Percentiles rank a stretch among this genome's conserved stretches.
Conservation (phyloP, 2,888 invertebrate species). For the Drosophila meridiana region DNA sequence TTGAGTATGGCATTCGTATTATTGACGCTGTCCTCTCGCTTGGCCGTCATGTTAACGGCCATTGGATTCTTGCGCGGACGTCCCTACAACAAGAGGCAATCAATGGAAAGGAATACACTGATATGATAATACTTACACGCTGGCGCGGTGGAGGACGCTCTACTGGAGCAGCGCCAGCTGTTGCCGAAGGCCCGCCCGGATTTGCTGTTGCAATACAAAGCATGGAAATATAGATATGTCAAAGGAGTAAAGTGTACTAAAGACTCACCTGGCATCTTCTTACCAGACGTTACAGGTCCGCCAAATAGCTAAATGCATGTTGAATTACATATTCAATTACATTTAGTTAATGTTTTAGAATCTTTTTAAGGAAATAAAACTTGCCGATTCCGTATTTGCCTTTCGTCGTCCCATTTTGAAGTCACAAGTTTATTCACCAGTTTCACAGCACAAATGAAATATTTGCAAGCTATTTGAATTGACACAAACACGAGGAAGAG, state of each 20-base stretch:
- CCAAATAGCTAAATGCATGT: too few relatives aligned
- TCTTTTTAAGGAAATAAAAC: too few relatives aligned
- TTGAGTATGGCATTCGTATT: background rate
- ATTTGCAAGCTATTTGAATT: too few relatives aligned
- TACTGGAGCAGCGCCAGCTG: background rate
- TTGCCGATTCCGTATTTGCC: background rate
- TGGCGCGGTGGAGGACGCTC: background rate
- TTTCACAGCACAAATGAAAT: too few relatives aligned
- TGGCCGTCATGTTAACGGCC: rapidly evolving
- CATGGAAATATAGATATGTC: background rate
- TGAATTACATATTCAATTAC: too few relatives aligned
- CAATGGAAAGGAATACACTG: too few relatives aligned
- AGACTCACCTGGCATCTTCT: too few relatives aligned
- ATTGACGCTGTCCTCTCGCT: background rate
- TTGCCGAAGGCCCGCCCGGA: too few relatives aligned
- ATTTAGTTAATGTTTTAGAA: too few relatives aligned
- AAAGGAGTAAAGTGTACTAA: too few relatives aligned
- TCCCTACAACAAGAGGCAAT: background rate
- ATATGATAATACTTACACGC: constrained; percentile 12
- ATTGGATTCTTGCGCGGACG: constrained; percentile 6
- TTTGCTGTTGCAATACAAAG: background rate
- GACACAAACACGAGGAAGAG: background rate
- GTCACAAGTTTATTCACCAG: too few relatives aligned
- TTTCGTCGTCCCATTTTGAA: background rate
- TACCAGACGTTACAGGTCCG: too few relatives aligned